Evolutionary conservation across 1,140 invertebrate genomes (phyloP).

Genomic region (Pogonus chalceus): DNA sequence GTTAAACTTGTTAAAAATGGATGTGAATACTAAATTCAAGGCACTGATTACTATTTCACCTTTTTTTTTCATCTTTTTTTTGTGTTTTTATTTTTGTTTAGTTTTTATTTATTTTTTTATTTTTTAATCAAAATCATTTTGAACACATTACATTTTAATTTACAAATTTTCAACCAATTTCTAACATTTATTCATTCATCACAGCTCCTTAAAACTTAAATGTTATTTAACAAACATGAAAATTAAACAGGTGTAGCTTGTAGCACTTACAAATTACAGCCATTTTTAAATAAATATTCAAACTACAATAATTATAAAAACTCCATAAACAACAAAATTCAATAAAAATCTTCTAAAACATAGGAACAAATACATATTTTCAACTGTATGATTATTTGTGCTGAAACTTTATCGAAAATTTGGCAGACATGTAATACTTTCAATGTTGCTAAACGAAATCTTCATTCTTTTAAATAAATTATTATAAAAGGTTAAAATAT

Average conservation of each 20-base stretch:
- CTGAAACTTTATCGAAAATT: not conserved
- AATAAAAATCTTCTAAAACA: not conserved
- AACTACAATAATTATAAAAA: too few species aligned
- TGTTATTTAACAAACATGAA: not conserved
- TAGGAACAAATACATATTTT: not conserved
- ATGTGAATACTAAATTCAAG: conserved; percentile 3
- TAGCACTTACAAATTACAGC: too few species aligned
- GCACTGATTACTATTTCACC: conserved; percentile 4
- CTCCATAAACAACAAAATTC: not conserved
- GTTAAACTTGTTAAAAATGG: not conserved
- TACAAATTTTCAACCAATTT: too few species aligned
- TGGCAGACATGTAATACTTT: not conserved
- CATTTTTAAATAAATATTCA: too few species aligned
- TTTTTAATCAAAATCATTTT: conserved; percentile 1
- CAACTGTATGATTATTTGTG: too few species aligned
- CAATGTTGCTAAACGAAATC: too few species aligned
- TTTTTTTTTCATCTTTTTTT: too few species aligned
- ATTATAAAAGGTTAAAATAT: too few species aligned
- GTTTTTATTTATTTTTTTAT: not conserved
- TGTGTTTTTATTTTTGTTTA: too few species aligned
- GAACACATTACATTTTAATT: not conserved
- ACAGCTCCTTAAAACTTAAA: not conserved
- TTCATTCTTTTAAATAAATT: too few species aligned
- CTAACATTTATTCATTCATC: too few species aligned
- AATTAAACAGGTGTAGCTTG: too few species aligned